Base-by-base conservation (phyloP, 2,888 invertebrate genomes). In the Loripinus fragilis region DNA sequence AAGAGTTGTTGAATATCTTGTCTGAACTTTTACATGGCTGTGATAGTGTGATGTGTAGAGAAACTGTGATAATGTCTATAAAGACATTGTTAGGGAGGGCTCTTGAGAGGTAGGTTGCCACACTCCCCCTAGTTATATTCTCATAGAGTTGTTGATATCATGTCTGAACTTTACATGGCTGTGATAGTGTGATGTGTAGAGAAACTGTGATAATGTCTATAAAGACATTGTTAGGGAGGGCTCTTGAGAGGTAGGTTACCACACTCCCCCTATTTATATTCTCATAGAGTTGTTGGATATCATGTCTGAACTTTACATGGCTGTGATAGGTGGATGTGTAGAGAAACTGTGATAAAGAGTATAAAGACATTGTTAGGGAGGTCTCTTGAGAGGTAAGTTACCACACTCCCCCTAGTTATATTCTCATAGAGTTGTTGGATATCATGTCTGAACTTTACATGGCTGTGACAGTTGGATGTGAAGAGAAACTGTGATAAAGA, bases 221-320 rank as follows among this genome's bases (percentile, higher is more conserved):
- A 42, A 42, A 42, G 15, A 12, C 42, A 42, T 89, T 10, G 60
- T 86, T 50, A n/a, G 91, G 91, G 2, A 86, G 81, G 73, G 88
- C 87, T 25, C 71, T 91, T 7, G 87, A 90, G 78, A 88, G 87
- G 91, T 90, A 80, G 17, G 8, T 42, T 12, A n/a, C n/a, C n/a
- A n/a, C n/a, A n/a, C n/a, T n/a, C n/a, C n/a, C n/a, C n/a, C n/a
- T n/a, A n/a, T n/a, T n/a, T n/a, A n/a, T n/a, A n/a, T n/a, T n/a
- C n/a, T n/a, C n/a, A n/a, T n/a, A n/a, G n/a, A n/a, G n/a, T 83
- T 89, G 23, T 41, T 90, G 41, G 89, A 90, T 72, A 78, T 91
- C 17, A 85, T 87, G 28, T 83, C 88, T 10, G 89, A 89, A 78
- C 71, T 88, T 75, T 90, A 25, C 83, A 85, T 35, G 86, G 86